Evolutionary conservation across 2,888 invertebrate species (phyloP).

Genomic region (Tinea semifulvella): DNA sequence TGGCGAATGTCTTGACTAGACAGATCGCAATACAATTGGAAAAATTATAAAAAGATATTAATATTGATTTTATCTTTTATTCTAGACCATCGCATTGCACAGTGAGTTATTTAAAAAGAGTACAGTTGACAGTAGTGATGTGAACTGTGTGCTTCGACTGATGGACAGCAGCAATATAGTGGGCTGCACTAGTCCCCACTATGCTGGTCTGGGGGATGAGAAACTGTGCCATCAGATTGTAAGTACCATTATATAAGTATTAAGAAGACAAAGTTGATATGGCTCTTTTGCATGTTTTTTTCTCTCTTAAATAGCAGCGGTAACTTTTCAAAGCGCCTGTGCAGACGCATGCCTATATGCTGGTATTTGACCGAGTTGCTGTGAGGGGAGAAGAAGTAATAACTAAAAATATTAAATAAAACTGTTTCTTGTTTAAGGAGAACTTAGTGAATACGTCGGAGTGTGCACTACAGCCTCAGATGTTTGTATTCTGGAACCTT

Average conservation of each 20-base stretch:
- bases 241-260: constrained; percentile 30
- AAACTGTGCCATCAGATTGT: constrained; percentile 49
- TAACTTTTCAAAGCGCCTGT: too few species aligned
- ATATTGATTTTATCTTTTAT: constrained; percentile 19
- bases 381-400: too few species aligned
- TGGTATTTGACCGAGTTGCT: too few species aligned
- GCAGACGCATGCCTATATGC: too few species aligned
- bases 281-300: too few species aligned
- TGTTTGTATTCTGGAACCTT: constrained; percentile 38
- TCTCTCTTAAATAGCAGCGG: too few species aligned
- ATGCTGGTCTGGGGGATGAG: constrained; percentile 44
- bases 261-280: too few species aligned
- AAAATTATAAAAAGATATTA: too few species aligned
- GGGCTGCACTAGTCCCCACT: constrained; percentile 39
- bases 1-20: too few species aligned
- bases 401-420: too few species aligned
- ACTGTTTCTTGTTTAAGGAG: constrained; percentile 41
- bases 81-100: constrained; percentile 53
- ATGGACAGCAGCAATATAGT: constrained; percentile 51
- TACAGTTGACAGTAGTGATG: constrained; percentile 50
- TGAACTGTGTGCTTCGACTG: constrained; percentile 42
- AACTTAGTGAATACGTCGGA: constrained; percentile 45
- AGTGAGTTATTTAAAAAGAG: constrained; percentile 56
- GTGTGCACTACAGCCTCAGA: constrained; percentile 42
- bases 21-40: too few species aligned